Evolutionary conservation across 2,888 invertebrate species (phyloP), one percentile per base, ranked within the genome.

Genomic region (Colletes collaris): DNA sequence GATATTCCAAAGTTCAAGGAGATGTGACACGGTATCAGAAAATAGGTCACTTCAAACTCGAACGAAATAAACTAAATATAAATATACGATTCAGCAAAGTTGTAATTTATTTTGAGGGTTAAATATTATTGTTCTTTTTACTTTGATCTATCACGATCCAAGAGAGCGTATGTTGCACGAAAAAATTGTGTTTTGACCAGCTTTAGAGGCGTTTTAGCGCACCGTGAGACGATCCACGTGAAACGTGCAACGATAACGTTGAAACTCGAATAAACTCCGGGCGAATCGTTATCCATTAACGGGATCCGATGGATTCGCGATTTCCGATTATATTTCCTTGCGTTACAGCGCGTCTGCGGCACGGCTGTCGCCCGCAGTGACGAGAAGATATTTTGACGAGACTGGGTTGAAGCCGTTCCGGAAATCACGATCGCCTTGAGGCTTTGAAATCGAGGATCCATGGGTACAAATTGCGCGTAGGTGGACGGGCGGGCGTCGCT

Each of bases 391-490:
- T 65, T 67, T 76, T 76, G 66, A 76, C 76, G 60, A 62, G 55
- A 37, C 67, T 4, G n/a, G 49, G 35, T 49, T 8, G 52, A 59
- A 66, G 58, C 69, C 58, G 76, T 74, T 53, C 67, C 70, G 62
- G 88, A 87, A 88, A 87, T 86, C 85, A 69, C 62, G 69, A 82
- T 78, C 75, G 73, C 82, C 82, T 79, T 76, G 62, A 79, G 70
- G 70, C 64, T 76, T 67, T 72, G 72, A 82, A 82, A 84, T 82
- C 76, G 82, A 82, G 82, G 70, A 79, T 52, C 69, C 76, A 55
- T 56, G 85, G 59, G 67, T 81, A 76, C 81, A 73, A 85, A 85
- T 76, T 70, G 67, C 52, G 58, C 59, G 16, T 58, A 49, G 59
- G 13, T 55, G 49, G 53, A 53, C 35, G 52, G 10, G 11, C 49